phyloP scores from a whole-genome alignment of 2,113 vertebrate species.

The Bagarius yarrelli region DNA sequence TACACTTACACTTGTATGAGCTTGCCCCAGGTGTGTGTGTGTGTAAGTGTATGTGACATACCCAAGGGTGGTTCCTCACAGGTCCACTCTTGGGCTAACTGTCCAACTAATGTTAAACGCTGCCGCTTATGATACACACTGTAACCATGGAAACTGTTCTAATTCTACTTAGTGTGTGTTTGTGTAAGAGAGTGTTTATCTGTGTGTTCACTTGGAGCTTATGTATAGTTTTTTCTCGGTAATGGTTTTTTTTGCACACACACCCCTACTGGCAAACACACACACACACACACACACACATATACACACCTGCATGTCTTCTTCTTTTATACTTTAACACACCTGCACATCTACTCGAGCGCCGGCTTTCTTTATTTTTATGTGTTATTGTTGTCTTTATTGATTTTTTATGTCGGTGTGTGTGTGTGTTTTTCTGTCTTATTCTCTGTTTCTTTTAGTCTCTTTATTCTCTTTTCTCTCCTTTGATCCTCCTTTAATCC shows the following conservation, averaged over 20 bases:
- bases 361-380: not conserved
- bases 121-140: not conserved
- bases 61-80: constrained; percentile 36
- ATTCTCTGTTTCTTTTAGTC: constrained; percentile 21
- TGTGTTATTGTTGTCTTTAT: constrained; percentile 45
- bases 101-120: not conserved
- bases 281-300: constrained; percentile 38
- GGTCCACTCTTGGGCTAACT: constrained; percentile 23
- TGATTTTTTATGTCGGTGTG: constrained; percentile 51
- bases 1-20: constrained; percentile 15
- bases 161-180: not conserved
- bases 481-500: constrained; percentile 18
- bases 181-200: not conserved
- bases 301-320: constrained; percentile 55
- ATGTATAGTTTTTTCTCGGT: not conserved
- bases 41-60: constrained; percentile 6
- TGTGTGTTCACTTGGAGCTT: not conserved
- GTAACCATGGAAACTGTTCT: not conserved
- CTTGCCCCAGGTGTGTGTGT: constrained; percentile 5
- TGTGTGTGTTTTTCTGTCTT: constrained; percentile 46
- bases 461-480: constrained; percentile 43
- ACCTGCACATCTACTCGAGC: constrained; percentile 33
- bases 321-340: constrained; percentile 26
- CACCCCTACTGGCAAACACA: not conserved
- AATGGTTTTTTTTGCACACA: not conserved